phyloP scores from a whole-genome alignment of 2,888 invertebrate genomes.

The Cerastoderma edule region DNA sequence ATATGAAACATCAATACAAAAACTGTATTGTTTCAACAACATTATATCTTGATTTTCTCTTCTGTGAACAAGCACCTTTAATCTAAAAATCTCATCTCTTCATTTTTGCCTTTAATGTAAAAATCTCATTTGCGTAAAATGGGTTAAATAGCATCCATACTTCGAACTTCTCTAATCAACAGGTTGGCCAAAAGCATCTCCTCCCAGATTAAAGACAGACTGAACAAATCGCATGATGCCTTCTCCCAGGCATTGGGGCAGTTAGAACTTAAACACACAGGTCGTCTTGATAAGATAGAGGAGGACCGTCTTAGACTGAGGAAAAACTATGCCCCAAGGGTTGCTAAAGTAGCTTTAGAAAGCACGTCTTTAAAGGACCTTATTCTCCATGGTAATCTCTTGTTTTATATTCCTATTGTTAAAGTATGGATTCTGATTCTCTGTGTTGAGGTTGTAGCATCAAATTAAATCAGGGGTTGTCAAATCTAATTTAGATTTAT shows the following conservation, averaged over 20 bases:
- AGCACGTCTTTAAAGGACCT: conserved; percentile 92
- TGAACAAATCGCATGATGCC: conserved; percentile 90
- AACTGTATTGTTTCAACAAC: too few relatives aligned
- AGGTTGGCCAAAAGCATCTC: conserved; percentile 90
- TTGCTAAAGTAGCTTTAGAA: conserved; percentile 92
- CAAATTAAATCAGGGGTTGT: too few relatives aligned
- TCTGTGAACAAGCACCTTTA: too few relatives aligned
- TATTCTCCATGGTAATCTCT: conserved; percentile 89
- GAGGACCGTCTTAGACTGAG: conserved; percentile 87
- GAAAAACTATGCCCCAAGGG: conserved; percentile 91
- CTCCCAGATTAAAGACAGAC: conserved; percentile 90
- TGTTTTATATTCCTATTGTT: too few relatives aligned
- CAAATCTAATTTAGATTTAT: too few relatives aligned
- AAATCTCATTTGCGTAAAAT: not conserved
- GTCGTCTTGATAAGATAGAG: conserved; percentile 91
- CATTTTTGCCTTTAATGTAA: too few relatives aligned
- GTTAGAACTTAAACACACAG: conserved; percentile 88
- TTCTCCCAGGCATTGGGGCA: conserved; percentile 90
- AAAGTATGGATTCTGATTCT: too few relatives aligned
- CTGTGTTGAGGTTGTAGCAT: too few relatives aligned
- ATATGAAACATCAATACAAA: too few relatives aligned
- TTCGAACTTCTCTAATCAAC: conserved; percentile 24
- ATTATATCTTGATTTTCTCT: too few relatives aligned
- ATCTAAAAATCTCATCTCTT: too few relatives aligned
- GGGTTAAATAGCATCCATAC: not conserved